Conservation (phyloP, 2,888 invertebrate genomes). For the Trissolcus japonicus region DNA sequence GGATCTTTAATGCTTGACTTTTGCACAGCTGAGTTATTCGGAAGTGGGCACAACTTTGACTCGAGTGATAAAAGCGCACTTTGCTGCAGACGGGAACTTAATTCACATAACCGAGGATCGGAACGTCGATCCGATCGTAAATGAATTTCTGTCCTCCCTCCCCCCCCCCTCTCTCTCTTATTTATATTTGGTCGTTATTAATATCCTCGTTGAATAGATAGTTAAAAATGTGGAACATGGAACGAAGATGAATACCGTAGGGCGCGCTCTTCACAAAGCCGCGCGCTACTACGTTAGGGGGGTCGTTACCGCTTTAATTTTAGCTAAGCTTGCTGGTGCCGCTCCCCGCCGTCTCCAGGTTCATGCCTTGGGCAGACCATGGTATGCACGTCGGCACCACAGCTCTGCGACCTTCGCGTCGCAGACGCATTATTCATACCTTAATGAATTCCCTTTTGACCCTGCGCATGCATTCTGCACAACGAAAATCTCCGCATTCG, state of each 20-base stretch:
- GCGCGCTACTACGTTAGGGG: slow-evolving; percentile 49
- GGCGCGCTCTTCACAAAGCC: slow-evolving; percentile 47
- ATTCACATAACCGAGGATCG: too few relatives aligned
- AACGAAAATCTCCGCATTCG: slow-evolving; percentile 57
- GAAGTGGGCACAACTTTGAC: neutral
- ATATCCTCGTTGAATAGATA: slow-evolving; percentile 43
- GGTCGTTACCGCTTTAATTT: slow-evolving; percentile 72
- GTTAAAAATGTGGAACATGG: slow-evolving; percentile 51
- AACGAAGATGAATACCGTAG: slow-evolving; percentile 51
- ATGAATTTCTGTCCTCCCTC: slow-evolving; percentile 25
- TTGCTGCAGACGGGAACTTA: too few relatives aligned
- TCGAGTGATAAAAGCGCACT: too few relatives aligned
- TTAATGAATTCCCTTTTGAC: slow-evolving; percentile 73
- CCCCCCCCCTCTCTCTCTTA: slow-evolving; percentile 4
- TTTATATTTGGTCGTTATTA: slow-evolving; percentile 48
- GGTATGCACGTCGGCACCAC: slow-evolving; percentile 69
- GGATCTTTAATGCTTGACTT: too few relatives aligned
- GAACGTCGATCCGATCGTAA: slow-evolving; percentile 28
- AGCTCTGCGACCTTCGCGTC: slow-evolving; percentile 73
- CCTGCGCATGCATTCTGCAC: slow-evolving; percentile 59
- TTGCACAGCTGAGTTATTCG: neutral
- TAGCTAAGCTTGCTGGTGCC: slow-evolving; percentile 64
- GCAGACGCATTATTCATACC: slow-evolving; percentile 75
- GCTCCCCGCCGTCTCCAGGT: slow-evolving; percentile 52
- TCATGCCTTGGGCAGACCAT: slow-evolving; percentile 68